These are phyloP conservation scores for Pangasius sanitwongsei DNA, from an alignment of 2,797 vertebrate species.

Conservation along the genomic window DNA sequence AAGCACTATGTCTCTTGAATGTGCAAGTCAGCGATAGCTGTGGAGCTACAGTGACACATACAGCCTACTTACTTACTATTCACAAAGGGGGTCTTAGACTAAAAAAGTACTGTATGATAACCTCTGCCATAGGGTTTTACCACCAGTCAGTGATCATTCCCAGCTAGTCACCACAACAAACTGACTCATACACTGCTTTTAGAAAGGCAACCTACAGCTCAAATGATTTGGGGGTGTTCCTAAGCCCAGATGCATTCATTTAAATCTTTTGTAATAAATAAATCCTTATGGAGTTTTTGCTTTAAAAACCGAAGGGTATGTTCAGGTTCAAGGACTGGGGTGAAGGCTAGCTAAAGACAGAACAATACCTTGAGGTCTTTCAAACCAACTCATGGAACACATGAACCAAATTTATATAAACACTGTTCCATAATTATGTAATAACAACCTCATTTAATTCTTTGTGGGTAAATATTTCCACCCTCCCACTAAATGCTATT, in stretches of 20 bases:
- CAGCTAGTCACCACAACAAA: background rate
- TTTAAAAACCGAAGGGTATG: background rate
- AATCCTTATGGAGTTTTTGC: background rate
- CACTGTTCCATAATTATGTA: slow-evolving; percentile 10
- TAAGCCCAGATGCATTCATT: background rate
- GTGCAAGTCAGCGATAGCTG: background rate
- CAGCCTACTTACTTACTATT: background rate
- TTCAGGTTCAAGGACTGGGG: background rate
- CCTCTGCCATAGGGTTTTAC: background rate
- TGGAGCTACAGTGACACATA: background rate
- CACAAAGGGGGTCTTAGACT: background rate
- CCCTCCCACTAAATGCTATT: slow-evolving; percentile 55
- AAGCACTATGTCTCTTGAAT: background rate
- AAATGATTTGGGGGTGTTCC: background rate
- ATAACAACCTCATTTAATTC: slow-evolving; percentile 19
- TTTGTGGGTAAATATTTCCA: slow-evolving; percentile 42
- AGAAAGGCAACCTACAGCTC: background rate
- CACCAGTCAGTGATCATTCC: background rate
- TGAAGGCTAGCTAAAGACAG: background rate
- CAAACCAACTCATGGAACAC: slow-evolving; percentile 13
- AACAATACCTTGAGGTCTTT: background rate
- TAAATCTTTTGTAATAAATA: background rate
- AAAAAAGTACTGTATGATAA: background rate
- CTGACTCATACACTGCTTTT: slow-evolving; percentile 11
- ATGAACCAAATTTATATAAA: slow-evolving; percentile 19